Evolutionary conservation across 2,888 invertebrate species (phyloP).

Genomic region (Agrochola macilenta): DNA sequence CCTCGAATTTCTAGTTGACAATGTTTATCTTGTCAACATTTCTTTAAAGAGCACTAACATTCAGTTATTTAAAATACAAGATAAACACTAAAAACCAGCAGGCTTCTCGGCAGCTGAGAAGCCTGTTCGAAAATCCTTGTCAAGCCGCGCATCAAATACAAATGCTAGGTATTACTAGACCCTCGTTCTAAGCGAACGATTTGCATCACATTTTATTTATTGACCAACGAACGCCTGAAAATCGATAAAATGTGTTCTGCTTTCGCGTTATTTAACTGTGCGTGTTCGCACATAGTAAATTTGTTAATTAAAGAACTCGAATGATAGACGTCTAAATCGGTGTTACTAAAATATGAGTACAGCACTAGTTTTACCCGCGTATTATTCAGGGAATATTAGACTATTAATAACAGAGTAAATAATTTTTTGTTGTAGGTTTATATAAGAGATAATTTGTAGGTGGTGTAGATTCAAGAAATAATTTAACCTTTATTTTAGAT

Average conservation of each 20-base stretch:
- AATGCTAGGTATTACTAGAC: slow-evolving; percentile 41
- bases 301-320: slow-evolving; percentile 23
- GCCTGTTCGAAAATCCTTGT: slow-evolving; percentile 11
- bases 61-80: not conserved
- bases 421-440: not conserved
- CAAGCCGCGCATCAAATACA: slow-evolving; percentile 25
- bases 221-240: slow-evolving; percentile 4
- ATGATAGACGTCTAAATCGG: not conserved
- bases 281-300: slow-evolving; percentile 24
- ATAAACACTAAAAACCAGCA: not conserved
- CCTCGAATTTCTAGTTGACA: too few species aligned
- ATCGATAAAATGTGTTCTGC: slow-evolving; percentile 21
- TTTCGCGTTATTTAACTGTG: slow-evolving; percentile 14
- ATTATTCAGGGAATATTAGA: not conserved
- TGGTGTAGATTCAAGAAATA: not conserved
- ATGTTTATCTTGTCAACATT: too few species aligned
- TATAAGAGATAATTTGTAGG: too few species aligned
- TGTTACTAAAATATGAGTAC: not conserved
- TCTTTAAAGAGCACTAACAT: not conserved
- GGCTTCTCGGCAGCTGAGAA: not conserved
- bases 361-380: not conserved
- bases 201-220: slow-evolving; percentile 44
- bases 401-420: slow-evolving; percentile 1
- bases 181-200: slow-evolving; percentile 34
- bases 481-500: not conserved